Percentiles rank a stretch among this genome's conserved stretches.
Evolutionary conservation across 2,888 invertebrate genomes (phyloP).

Genomic region (Trimorus sp.): DNA sequence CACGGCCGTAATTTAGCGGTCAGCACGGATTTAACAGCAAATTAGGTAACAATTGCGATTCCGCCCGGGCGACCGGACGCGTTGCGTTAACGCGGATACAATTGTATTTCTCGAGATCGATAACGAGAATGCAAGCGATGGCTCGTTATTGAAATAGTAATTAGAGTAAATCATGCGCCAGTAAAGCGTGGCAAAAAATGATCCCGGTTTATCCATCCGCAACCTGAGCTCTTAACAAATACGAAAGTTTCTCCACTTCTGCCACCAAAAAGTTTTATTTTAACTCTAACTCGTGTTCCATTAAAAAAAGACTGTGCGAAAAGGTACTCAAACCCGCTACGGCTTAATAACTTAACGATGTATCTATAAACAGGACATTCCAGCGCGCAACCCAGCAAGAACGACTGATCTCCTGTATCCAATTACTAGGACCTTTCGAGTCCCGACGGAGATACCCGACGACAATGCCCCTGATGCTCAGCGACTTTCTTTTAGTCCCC

Average conservation of each 20-base stretch:
- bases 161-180: constrained; percentile 80
- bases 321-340: constrained; percentile 44
- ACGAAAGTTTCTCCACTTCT: too few species aligned
- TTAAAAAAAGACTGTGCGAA: neutral
- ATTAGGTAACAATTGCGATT: constrained; percentile 79
- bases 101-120: constrained; percentile 80
- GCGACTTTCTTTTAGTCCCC: constrained; percentile 19
- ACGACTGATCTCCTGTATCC: constrained; percentile 77
- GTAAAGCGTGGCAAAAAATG: constrained; percentile 30
- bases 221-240: too few species aligned
- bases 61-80: constrained; percentile 67
- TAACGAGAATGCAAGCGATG: constrained; percentile 80
- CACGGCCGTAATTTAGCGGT: constrained; percentile 75
- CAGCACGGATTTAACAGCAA: constrained; percentile 79
- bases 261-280: too few species aligned
- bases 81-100: constrained; percentile 79
- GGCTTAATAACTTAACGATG: constrained; percentile 70
- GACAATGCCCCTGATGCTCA: constrained; percentile 73
- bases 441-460: constrained; percentile 73
- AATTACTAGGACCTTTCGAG: constrained; percentile 77
- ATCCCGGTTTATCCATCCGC: too few species aligned
- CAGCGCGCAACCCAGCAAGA: constrained; percentile 55
- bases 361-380: constrained; percentile 58
- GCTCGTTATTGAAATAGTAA: constrained; percentile 81
- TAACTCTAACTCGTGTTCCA: too few species aligned